A percentile compares a stretch with the other conserved stretches of the same genome.
phyloP scores from a whole-genome alignment of 1,140 invertebrate species.

The Pogonomyrmex californicus region DNA sequence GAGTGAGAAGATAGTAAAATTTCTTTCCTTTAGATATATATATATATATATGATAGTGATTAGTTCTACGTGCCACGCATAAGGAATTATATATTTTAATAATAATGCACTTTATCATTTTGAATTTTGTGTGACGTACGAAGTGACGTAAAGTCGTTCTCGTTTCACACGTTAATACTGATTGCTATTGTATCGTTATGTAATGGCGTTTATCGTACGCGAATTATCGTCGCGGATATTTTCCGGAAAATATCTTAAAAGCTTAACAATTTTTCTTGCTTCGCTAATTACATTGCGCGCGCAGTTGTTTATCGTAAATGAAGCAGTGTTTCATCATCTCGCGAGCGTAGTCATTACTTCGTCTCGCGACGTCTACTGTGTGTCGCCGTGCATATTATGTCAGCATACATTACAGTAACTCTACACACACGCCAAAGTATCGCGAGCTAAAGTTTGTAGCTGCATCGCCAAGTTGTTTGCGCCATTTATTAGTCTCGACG shows the following conservation, averaged over 20 bases:
- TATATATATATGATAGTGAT: slow-evolving; percentile 27
- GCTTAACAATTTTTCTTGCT: slow-evolving; percentile 17
- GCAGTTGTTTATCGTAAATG: slow-evolving; percentile 36
- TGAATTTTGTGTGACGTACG: not conserved
- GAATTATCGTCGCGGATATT: slow-evolving; percentile 7
- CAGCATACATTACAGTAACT: slow-evolving; percentile 33
- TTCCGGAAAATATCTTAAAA: not conserved
- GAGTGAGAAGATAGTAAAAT: slow-evolving; percentile 9
- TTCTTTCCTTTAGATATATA: slow-evolving; percentile 7
- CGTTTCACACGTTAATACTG: not conserved
- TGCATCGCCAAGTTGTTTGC: slow-evolving; percentile 38
- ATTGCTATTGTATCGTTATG: not conserved
- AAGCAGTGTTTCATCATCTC: slow-evolving; percentile 47
- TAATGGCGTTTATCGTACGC: not conserved
- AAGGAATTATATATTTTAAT: not conserved
- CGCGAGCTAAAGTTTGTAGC: slow-evolving; percentile 29
- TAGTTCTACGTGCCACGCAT: not conserved
- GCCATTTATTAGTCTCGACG: slow-evolving; percentile 40
- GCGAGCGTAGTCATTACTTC: slow-evolving; percentile 39
- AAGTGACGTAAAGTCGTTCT: not conserved
- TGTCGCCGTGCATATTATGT: slow-evolving; percentile 38
- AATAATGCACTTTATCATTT: not conserved
- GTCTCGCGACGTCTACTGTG: not conserved
- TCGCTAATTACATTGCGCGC: slow-evolving; percentile 35
- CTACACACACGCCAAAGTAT: slow-evolving; percentile 38